Base-by-base conservation (phyloP, 2,888 invertebrate genomes). In the Calameuta filiformis region DNA sequence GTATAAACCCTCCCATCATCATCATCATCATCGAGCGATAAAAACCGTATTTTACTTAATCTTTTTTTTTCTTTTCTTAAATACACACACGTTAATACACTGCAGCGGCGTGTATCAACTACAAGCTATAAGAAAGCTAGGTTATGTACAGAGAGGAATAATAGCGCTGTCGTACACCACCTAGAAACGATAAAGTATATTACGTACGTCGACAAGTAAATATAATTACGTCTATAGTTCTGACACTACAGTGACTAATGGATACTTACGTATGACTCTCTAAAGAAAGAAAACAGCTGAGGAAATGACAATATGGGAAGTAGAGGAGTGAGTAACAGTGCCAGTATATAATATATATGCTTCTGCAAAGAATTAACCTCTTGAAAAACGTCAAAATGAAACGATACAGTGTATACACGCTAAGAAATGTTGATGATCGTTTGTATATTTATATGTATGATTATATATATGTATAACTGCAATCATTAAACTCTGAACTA, bases 181-280 rank as follows among this genome's bases (percentile, higher is more conserved):
- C 91, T 91, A 91, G 89, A 91, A 91, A 88, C 74, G 73, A 79
- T 87, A 89, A 89, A 91, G 87, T 85, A 90, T 86, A 88, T 89
- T 89, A 89, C 86, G 86, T 82, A 85, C 81, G 84, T 84, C 85
- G 83, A 83, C 82, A 85, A 80, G 56, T 56, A 56, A 56, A 56
- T 56, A 23, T 56, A 56, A 56, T 56, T 56, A 56, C 56, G 56
- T 4, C 56, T 56, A 56, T 2, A 6, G 0, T 15, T 56, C 9
- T 23, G 56, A 56, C 1, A 56, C 56, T 56, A 56, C 9, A 15
- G 56, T 56, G 23, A 56, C 56, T 56, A 31, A 30, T 30, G 34
- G 31, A 73, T 77, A 77, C 77, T 77, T 77, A 77, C 77, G 68
- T 12, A 74, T 68, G n/a, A 73, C 79, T 76, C 73, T 81, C 79